These are phyloP conservation scores for Hycleus cichorii DNA, from an alignment of 1,140 invertebrate species.

Conservation along the genomic window DNA sequence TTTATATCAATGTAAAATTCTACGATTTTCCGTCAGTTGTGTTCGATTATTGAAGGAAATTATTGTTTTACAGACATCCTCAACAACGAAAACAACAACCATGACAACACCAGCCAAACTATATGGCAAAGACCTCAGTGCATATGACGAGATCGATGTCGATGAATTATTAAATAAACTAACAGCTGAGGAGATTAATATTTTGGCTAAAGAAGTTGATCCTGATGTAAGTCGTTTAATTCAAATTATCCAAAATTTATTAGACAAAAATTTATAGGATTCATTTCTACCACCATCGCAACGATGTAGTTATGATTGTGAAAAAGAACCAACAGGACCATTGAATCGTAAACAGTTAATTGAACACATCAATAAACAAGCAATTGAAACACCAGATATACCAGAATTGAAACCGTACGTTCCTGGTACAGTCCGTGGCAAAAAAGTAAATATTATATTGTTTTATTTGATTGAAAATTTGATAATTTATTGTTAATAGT, in stretches of 20 bases:
- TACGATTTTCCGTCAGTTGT: too few species aligned
- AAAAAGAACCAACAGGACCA: conserved; percentile 91
- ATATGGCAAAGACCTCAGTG: conserved; percentile 86
- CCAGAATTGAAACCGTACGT: conserved; percentile 93
- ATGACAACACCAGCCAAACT: conserved; percentile 83
- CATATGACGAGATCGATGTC: conserved; percentile 94
- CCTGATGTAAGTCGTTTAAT: conserved; percentile 83
- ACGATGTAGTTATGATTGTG: conserved; percentile 91
- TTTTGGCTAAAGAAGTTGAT: conserved; percentile 97
- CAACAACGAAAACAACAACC: conserved; percentile 76
- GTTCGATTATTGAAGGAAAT: background rate
- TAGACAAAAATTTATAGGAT: conserved; percentile 61
- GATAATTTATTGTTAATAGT: conserved; percentile 53
- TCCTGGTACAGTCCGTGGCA: conserved; percentile 80
- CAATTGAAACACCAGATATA: conserved; percentile 93
- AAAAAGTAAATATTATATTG: conserved; percentile 58
- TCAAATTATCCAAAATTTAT: background rate
- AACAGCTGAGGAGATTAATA: conserved; percentile 91
- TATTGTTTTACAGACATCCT: conserved; percentile 64
- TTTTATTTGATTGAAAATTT: background rate
- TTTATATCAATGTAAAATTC: too few species aligned
- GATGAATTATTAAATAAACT: conserved; percentile 92
- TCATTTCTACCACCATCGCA: conserved; percentile 92
- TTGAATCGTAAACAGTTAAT: conserved; percentile 94
- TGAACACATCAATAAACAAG: conserved; percentile 96